A percentile compares a stretch with the other conserved stretches of the same genome.
Evolutionary conservation across 2,888 invertebrate genomes (phyloP).

Genomic region (Drosophila sordidula): DNA sequence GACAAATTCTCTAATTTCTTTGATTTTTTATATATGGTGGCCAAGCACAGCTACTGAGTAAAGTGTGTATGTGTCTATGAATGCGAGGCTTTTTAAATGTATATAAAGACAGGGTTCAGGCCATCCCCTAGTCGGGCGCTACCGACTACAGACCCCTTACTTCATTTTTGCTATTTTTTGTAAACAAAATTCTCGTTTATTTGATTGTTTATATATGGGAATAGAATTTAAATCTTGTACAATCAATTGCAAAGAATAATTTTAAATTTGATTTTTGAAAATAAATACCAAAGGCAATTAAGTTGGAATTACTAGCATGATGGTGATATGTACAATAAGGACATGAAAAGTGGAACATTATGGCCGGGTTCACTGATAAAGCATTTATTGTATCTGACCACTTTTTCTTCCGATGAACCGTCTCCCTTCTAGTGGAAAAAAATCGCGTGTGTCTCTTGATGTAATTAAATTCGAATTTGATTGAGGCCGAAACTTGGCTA

Average conservation of each 20-base stretch:
- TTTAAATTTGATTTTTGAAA: background rate
- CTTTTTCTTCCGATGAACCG: background rate
- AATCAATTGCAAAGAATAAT: background rate
- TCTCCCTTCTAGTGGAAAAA: background rate
- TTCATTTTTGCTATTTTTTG: conserved; percentile 30
- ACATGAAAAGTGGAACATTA: background rate
- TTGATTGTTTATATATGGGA: background rate
- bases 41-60: too few species aligned
- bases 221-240: background rate
- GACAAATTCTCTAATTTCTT: conserved; percentile 52
- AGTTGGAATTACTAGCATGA: too few species aligned
- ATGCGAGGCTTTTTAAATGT: too few species aligned
- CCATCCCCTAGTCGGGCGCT: too few species aligned
- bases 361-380: background rate
- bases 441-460: background rate
- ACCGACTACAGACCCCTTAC: too few species aligned
- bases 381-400: background rate
- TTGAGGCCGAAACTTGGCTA: background rate
- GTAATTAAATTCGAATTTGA: background rate
- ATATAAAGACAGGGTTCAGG: too few species aligned
- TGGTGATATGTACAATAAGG: too few species aligned
- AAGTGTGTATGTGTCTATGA: too few species aligned
- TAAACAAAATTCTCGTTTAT: conserved; percentile 3
- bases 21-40: conserved; percentile 20
- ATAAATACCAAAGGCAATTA: too few species aligned